Base-by-base conservation (phyloP, 2,888 invertebrate genomes). In the Xanthia icteritia region DNA sequence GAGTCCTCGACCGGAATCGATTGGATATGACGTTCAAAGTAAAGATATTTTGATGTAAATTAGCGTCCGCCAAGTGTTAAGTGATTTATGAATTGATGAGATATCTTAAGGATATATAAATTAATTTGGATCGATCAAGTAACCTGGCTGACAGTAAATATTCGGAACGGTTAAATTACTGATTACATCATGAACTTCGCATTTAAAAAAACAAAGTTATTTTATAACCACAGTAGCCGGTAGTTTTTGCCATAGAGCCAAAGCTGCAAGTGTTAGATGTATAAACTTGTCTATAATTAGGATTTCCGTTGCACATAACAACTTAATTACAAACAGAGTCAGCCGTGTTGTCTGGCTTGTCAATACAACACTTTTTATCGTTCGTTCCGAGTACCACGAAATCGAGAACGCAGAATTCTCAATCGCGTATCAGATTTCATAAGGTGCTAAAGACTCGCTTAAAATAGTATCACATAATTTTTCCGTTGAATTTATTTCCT, bases 401-500 rank as follows among this genome's bases (percentile, higher is more conserved):
- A 82, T 70, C 27, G 69, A 84, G 86, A 85, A 77, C 79, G 82
- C 81, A 81, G 82, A 82, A 81, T 83, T 85, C 78, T 83, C 73
- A 80, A 80, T 77, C 75, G 68, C 69, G 86, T 91, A 92, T 94
- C 91, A 87, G 78, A 90, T 93, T 92, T 90, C 92, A 77, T 75
- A 84, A 92, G 89, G 93, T 92, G 93, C 90, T 91, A 92, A 90
- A 87, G 86, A 88, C 83, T 79, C 83, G 88, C 79, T 88, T 89
- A 85, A 91, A 86, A 89, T 69, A 85, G 88, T 89, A 89, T 88
- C 89, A 88, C 81, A 76, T 76, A 75, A 69, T 73, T 86, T 73
- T 85, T 67, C 65, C 63, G 58, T 81, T 67, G 68, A 90, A 89
- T 89, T 89, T 92, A 92, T 92, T 85, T 76, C 84, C 84, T 88